Evolutionary conservation across 2,797 vertebrate species (phyloP), one percentile per base, ranked within the genome.

Genomic region (Channa striata): DNA sequence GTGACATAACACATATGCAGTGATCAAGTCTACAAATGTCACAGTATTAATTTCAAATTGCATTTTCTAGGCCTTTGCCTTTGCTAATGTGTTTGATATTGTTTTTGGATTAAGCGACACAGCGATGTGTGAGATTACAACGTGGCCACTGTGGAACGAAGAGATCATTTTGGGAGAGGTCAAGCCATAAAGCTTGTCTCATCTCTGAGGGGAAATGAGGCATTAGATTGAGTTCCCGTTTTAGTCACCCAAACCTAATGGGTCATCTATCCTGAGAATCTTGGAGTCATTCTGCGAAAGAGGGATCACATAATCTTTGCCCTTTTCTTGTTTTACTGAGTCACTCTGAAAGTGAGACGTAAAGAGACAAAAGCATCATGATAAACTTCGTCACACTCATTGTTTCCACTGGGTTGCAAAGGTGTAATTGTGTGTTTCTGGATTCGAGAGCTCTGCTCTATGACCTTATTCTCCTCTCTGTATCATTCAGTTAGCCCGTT

Each of bases 171-270:
- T 72, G 78, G 76, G 66, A 78, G 77, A 87, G 89, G 88, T 91
- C 87, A 87, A 78, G 83, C 80, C 76, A 72, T 80, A 81, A 89
- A 84, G 85, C 84, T 82, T 59, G 73, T 87, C 68, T 91, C 84
- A 88, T 90, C 89, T 87, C 78, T 83, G 79, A 72, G 81, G 86
- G 88, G 88, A 91, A 93, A 92, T 93, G 92, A 93, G 87, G 83
- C 92, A 88, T 91, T 84, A 89, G 91, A 92, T 93, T 89, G 88
- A 92, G 84, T 91, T 87, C 82, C 89, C 59, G 50, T 88, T 90
- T 90, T 82, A 90, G 87, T 91, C 91, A 91, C 83, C 89, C 90
- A 63, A 49, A 68, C 78, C 86, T 90, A 91, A 92, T 89, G 85
- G 87, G 78, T 91, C 89, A 87, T 90, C 88, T 88, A 80, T 87